Percentiles rank a stretch among this genome's conserved stretches.
Evolutionary conservation across 2,797 vertebrate species (phyloP).

Genomic region (Chromis chromis): DNA sequence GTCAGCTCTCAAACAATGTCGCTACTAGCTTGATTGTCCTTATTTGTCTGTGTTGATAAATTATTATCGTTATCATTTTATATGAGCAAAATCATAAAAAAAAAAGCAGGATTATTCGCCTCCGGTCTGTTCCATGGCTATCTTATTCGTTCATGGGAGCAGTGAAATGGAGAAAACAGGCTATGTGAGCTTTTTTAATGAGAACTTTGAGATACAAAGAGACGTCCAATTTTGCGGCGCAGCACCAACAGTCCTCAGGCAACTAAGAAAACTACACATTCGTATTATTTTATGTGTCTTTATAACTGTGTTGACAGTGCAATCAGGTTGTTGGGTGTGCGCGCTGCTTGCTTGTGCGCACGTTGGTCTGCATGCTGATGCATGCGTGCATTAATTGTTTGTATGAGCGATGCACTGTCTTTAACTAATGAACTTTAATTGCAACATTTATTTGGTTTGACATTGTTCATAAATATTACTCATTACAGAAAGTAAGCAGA

Average conservation of each 20-base stretch:
- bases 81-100: constrained; percentile 58
- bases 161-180: constrained; percentile 53
- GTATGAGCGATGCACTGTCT: neutral
- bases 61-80: constrained; percentile 69
- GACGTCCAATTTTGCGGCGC: constrained; percentile 62
- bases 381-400: neutral
- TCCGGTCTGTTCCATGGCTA: constrained; percentile 47
- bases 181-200: constrained; percentile 69
- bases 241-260: constrained; percentile 68
- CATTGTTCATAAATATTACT: neutral
- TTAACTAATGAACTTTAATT: neutral
- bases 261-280: constrained; percentile 47
- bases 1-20: constrained; percentile 18
- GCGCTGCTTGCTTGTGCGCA: constrained; percentile 8
- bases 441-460: neutral
- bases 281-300: constrained; percentile 64
- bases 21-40: constrained; percentile 36
- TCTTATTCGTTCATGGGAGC: constrained; percentile 46
- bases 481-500: constrained; percentile 24
- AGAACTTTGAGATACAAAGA: constrained; percentile 68
- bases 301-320: constrained; percentile 40
- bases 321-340: constrained; percentile 48
- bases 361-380: constrained; percentile 7
- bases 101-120: constrained; percentile 52
- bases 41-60: constrained; percentile 60